A percentile compares a stretch with the other conserved stretches of the same genome.
These are phyloP conservation scores for Archips crataeganus DNA, from an alignment of 2,888 invertebrate species.

Conservation along the genomic window DNA sequence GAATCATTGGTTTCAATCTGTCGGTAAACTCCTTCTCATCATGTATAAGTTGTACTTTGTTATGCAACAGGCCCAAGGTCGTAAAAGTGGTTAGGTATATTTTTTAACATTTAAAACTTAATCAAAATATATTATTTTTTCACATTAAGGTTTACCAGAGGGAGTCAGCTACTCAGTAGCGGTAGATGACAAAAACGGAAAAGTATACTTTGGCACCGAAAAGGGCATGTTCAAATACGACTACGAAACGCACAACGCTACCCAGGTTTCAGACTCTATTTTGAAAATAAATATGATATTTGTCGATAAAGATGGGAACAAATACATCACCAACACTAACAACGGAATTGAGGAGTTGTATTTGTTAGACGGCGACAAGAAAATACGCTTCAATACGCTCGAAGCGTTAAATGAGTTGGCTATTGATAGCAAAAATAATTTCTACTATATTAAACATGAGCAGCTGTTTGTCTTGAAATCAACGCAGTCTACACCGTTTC, in stretches of 20 bases:
- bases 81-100: no score
- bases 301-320: conserved; percentile 72
- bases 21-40: no score
- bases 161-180: conserved; percentile 72
- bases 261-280: conserved; percentile 56
- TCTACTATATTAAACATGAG: conserved; percentile 70
- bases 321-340: conserved; percentile 67
- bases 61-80: no score
- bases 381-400: conserved; percentile 62
- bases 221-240: conserved; percentile 68
- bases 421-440: conserved; percentile 71
- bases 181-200: conserved; percentile 62
- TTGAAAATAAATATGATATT: conserved; percentile 69
- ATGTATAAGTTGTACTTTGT: no score
- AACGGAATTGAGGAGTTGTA: conserved; percentile 71
- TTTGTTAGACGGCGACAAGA: conserved; percentile 63
- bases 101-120: no score
- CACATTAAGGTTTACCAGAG: conserved; percentile 65
- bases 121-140: conserved; percentile 24
- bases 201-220: conserved; percentile 74
- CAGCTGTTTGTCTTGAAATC: conserved; percentile 66
- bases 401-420: conserved; percentile 70
- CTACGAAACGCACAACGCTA: conserved; percentile 62
- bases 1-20: no score
- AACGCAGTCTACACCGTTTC: conserved; percentile 56